Base-by-base conservation (phyloP, 2,113 vertebrate genomes). In the Oryzias curvinotus region DNA sequence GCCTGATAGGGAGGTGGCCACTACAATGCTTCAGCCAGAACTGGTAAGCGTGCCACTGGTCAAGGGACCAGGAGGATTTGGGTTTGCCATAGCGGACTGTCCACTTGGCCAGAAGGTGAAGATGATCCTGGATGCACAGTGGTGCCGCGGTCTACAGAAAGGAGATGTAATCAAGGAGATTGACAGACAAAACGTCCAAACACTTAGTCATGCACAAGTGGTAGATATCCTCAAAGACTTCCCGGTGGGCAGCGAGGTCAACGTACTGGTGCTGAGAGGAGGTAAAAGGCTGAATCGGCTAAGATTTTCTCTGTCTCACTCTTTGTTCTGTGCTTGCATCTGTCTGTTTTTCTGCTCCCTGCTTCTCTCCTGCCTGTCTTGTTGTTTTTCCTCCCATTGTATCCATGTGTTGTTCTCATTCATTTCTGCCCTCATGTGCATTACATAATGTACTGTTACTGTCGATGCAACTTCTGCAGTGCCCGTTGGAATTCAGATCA, bases 211-310 rank as follows among this genome's bases (percentile, higher is more conserved):
- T 51, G 91, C 95, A 30, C 96, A 99, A 66, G 97, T 99, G 84
- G 97, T 99, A 68, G 96, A 99, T 87, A 96, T 99, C 30, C 94
- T 99, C 57, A 99, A 99, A 86, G 96, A 99, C 80, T 93, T 97
- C 64, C 93, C 96, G 1, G 89, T 95, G 54, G 96, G 96, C 78
- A 93, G 95, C n/a, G 96, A 98, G 76, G 96, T 98, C 71, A 93
- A 93, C 0, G 84, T 99, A 73, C 93, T 98, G 5, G 94, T 99
- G 65, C 88, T 98, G 52, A 89, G 97, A 89, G 97, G 97, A 96
- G 97, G 97, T 98, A 83, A 87, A 77, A 53, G 18, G 50, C 30
- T 62, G 3, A 45, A 48, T 28, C 44, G 21, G 25, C 18, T 14
- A 25, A 14, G 5, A 52, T 16, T 58, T 7, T 62, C 1, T 49